phyloP scores from a whole-genome alignment of 2,888 invertebrate genomes.

The Sphaeridia pumilis region DNA sequence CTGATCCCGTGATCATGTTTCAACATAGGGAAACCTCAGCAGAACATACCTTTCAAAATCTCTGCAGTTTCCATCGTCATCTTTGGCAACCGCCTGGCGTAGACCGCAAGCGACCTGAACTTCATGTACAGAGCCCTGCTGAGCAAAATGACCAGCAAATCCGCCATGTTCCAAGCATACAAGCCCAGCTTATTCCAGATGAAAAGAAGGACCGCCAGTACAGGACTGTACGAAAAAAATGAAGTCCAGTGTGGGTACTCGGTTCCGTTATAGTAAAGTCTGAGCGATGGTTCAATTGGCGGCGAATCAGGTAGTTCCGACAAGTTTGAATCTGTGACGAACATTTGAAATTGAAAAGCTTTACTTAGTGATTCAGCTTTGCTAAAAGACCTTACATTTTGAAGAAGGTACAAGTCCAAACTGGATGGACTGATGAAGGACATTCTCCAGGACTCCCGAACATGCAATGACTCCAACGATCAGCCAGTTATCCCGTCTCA shows the following conservation, averaged over 20 bases:
- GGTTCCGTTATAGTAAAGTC: no score
- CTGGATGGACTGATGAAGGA: slow-evolving; percentile 7
- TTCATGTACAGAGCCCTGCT: slow-evolving; percentile 6
- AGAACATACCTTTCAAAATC: background rate
- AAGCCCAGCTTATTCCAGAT: slow-evolving; percentile 8
- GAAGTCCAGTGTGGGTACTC: slow-evolving; percentile 1
- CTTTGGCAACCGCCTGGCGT: background rate
- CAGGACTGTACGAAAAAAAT: slow-evolving; percentile 4
- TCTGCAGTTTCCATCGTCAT: background rate
- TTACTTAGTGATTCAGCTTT: background rate
- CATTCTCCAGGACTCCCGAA: slow-evolving; percentile 6
- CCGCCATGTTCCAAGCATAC: slow-evolving; percentile 9
- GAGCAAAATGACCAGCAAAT: slow-evolving; percentile 11
- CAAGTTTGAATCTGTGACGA: background rate
- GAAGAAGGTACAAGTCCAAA: background rate
- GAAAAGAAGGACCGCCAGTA: background rate
- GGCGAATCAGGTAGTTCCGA: background rate
- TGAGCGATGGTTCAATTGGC: background rate
- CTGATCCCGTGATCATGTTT: background rate
- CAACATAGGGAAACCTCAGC: background rate
- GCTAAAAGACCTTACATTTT: background rate
- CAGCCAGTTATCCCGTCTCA: background rate
- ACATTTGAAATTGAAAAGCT: no score
- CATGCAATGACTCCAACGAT: background rate
- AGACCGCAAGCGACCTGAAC: background rate